Evolutionary conservation across 1,140 invertebrate species (phyloP).

Genomic region (Octopus bimaculoides): DNA sequence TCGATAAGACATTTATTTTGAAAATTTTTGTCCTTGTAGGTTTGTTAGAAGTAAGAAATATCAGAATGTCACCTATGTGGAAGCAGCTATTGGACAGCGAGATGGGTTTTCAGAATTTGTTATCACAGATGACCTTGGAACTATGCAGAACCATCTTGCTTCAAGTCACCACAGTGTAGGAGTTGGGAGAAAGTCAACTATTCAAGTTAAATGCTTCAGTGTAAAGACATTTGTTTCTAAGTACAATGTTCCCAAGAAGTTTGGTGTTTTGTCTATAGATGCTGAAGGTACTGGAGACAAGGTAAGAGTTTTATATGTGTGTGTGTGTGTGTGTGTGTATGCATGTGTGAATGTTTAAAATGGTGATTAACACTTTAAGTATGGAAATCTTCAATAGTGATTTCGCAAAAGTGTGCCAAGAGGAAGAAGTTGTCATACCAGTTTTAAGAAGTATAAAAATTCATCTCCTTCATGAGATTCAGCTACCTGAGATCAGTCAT

Average conservation of each 20-base stretch:
- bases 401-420: too few species aligned
- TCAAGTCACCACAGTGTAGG: background rate
- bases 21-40: constrained; percentile 22
- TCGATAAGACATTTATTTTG: background rate
- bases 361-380: background rate
- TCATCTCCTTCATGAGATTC: too few species aligned
- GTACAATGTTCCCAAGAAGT: constrained; percentile 35
- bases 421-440: too few species aligned
- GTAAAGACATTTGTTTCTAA: constrained; percentile 36
- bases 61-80: constrained; percentile 35
- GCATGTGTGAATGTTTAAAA: background rate
- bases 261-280: constrained; percentile 48
- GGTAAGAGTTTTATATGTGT: constrained; percentile 24
- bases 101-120: constrained; percentile 34
- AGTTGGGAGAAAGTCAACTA: constrained; percentile 12
- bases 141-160: constrained; percentile 38
- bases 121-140: constrained; percentile 26
- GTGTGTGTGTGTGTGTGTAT: constrained; percentile 9
- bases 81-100: constrained; percentile 29
- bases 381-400: too few species aligned
- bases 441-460: too few species aligned
- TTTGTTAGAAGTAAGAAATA: constrained; percentile 33
- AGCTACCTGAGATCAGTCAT: too few species aligned
- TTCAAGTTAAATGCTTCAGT: constrained; percentile 35
- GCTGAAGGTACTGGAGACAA: constrained; percentile 41